Evolutionary conservation across 1,140 invertebrate genomes (phyloP).

Genomic region (Ylistrum balloti): DNA sequence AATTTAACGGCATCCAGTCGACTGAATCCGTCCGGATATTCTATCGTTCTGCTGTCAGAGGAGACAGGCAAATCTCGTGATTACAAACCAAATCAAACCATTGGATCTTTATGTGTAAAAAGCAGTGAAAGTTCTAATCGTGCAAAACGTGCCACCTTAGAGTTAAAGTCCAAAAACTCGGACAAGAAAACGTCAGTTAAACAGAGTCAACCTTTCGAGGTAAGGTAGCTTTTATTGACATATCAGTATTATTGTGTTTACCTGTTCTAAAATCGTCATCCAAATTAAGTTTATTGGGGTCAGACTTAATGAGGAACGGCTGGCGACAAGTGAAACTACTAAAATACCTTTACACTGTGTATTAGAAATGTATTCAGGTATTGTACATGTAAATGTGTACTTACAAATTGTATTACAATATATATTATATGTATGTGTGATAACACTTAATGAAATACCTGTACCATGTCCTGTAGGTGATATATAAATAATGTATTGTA

Average conservation of each 20-base stretch:
- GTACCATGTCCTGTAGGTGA: neutral
- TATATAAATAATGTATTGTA: neutral
- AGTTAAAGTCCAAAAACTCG: conserved; percentile 86
- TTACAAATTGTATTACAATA: neutral
- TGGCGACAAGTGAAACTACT: neutral
- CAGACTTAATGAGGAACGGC: neutral
- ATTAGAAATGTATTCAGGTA: conserved; percentile 1
- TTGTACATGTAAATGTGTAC: neutral
- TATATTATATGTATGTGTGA: neutral
- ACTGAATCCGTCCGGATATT: conserved; percentile 88
- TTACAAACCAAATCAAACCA: conserved; percentile 91
- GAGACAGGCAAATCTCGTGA: conserved; percentile 85
- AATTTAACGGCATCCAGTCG: conserved; percentile 89
- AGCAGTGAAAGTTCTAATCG: conserved; percentile 80
- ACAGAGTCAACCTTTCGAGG: conserved; percentile 87
- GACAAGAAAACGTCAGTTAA: conserved; percentile 76
- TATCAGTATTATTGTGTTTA: neutral
- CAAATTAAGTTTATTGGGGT: neutral
- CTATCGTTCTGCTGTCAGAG: conserved; percentile 86
- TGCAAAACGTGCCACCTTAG: conserved; percentile 78
- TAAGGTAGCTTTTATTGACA: conserved; percentile 59
- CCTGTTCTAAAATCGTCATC: neutral
- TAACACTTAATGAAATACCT: neutral
- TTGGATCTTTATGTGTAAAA: conserved; percentile 83
- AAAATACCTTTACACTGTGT: neutral